Percentiles rank a stretch among this genome's conserved stretches.
These are phyloP conservation scores for Rhagonycha fulva DNA, from an alignment of 2,888 invertebrate genomes.

Conservation along the genomic window DNA sequence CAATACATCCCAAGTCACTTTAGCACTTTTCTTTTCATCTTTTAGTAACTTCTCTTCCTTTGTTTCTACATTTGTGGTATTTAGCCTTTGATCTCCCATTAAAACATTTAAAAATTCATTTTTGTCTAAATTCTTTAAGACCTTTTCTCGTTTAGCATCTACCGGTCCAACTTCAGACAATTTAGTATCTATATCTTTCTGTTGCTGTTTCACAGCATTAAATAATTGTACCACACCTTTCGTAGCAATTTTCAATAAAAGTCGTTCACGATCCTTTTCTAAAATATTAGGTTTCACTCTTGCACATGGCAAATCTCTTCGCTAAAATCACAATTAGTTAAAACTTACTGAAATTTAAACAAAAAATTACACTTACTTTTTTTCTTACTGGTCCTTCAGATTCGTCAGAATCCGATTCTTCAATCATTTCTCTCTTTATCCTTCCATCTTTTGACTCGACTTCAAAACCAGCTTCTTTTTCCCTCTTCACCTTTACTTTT, in stretches of 20 bases:
- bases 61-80: conserved; percentile 43
- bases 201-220: conserved; percentile 87
- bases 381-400: conserved; percentile 50
- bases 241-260: conserved; percentile 82
- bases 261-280: conserved; percentile 77
- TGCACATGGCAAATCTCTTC: conserved; percentile 65
- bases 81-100: conserved; percentile 69
- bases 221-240: conserved; percentile 92
- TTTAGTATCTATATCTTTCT: conserved; percentile 74
- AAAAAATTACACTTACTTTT: conserved; percentile 42
- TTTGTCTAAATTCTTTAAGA: conserved; percentile 76
- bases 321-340: conserved; percentile 51
- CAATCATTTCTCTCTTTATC: conserved; percentile 54
- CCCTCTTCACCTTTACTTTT: conserved; percentile 47
- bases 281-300: conserved; percentile 76
- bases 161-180: conserved; percentile 73
- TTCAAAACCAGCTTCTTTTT: conserved; percentile 64
- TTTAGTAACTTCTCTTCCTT: conserved; percentile 20
- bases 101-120: conserved; percentile 76
- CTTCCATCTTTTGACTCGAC: conserved; percentile 62
- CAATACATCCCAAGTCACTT: conserved; percentile 66
- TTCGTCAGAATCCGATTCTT: conserved; percentile 44
- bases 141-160: conserved; percentile 77
- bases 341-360: conserved; percentile 3
- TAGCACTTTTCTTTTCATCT: conserved; percentile 22